Percentiles rank a stretch among this genome's conserved stretches.
These are phyloP conservation scores for Oreochromis spilurus DNA, from an alignment of 2,113 vertebrate genomes.

Conservation along the genomic window DNA sequence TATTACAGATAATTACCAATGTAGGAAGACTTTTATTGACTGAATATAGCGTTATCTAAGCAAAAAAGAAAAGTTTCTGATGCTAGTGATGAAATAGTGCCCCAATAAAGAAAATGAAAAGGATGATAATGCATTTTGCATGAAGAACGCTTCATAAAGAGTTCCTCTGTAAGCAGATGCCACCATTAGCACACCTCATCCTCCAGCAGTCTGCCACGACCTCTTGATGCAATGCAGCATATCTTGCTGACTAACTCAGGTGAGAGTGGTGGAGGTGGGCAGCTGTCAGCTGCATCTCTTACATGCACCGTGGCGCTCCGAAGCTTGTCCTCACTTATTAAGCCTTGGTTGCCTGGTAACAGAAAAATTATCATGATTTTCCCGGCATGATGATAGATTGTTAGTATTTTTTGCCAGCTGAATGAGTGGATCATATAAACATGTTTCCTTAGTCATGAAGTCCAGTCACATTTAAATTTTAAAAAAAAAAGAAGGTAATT, in stretches of 20 bases:
- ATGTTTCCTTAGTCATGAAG: not conserved
- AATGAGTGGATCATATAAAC: not conserved
- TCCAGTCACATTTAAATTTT: not conserved
- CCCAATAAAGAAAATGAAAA: not conserved
- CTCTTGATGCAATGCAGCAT: slow-evolving; percentile 45
- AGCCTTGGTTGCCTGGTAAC: slow-evolving; percentile 72
- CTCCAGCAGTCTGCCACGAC: not conserved
- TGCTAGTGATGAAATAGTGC: not conserved
- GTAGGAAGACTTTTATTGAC: not conserved
- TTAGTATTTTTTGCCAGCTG: slow-evolving; percentile 28
- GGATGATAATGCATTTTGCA: not conserved
- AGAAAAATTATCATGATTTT: slow-evolving; percentile 45
- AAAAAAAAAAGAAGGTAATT: not conserved
- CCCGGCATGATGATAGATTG: slow-evolving; percentile 17
- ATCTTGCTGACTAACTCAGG: slow-evolving; percentile 42
- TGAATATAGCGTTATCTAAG: not conserved
- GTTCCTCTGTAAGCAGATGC: not conserved
- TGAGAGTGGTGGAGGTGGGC: slow-evolving; percentile 47
- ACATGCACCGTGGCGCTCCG: not conserved
- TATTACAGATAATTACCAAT: not conserved
- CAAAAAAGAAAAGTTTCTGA: not conserved
- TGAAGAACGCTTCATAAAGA: not conserved
- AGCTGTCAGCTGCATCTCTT: slow-evolving; percentile 35
- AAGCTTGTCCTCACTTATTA: slow-evolving; percentile 38
- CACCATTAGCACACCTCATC: not conserved